A percentile compares a stretch with the other conserved stretches of the same genome.
These are phyloP conservation scores for Pitta sordida DNA, from an alignment of 2,113 vertebrate genomes.

Conservation along the genomic window DNA sequence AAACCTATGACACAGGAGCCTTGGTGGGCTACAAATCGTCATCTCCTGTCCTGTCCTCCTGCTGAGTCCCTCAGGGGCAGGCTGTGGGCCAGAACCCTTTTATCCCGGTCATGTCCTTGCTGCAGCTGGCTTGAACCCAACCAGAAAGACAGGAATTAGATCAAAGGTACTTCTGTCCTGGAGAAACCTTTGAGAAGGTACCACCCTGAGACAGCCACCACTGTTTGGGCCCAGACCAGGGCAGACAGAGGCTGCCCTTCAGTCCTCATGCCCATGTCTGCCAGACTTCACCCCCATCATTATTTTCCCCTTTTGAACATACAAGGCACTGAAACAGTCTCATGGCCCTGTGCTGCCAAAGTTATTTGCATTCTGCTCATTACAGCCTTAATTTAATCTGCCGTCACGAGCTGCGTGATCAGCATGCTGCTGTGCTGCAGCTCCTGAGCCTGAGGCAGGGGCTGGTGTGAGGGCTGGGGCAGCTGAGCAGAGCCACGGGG, in stretches of 20 bases:
- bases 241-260: neutral
- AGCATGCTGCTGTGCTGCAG: conserved; percentile 45
- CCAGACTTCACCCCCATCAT: neutral
- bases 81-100: neutral
- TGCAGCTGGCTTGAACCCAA: neutral
- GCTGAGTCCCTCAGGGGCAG: neutral
- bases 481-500: neutral
- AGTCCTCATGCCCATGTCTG: neutral
- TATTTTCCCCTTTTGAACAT: neutral
- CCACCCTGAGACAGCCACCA: neutral
- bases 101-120: accelerated
- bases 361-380: conserved; percentile 60
- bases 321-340: neutral
- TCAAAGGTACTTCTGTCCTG: neutral
- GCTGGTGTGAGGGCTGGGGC: neutral
- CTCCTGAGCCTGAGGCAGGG: neutral
- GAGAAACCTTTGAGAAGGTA: neutral
- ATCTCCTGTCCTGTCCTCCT: neutral
- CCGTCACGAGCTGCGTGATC: conserved; percentile 59
- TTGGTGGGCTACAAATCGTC: neutral
- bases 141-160: neutral
- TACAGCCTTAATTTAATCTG: conserved; percentile 70
- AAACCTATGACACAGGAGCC: neutral
- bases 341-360: neutral
- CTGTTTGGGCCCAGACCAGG: neutral